These are phyloP conservation scores for Todiramphus saurophagus DNA, from an alignment of 2,113 vertebrate genomes.

Conservation along the genomic window DNA sequence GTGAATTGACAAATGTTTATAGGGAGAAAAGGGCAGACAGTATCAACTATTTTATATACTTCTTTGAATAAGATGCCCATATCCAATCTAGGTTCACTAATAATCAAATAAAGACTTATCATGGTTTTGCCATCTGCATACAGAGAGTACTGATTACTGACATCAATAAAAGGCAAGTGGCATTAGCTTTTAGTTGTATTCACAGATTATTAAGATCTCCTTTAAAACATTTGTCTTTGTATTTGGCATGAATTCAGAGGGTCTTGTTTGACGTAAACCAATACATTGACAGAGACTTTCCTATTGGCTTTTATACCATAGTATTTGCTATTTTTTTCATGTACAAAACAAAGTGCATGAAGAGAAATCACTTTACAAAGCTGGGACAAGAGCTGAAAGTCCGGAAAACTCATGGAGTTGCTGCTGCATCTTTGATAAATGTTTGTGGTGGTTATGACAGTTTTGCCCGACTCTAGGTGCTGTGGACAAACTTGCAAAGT, in stretches of 20 bases:
- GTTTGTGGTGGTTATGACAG: background rate
- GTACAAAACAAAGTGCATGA: background rate
- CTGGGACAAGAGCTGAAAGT: background rate
- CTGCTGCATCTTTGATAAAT: background rate
- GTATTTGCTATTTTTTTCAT: background rate
- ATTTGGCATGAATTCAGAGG: background rate
- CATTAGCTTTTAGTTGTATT: background rate
- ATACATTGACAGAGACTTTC: background rate
- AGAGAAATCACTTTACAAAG: background rate
- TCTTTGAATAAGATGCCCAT: background rate
- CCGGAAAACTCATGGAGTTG: background rate
- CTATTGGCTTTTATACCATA: background rate
- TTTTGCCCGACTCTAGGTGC: background rate
- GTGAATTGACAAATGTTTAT: slow-evolving; percentile 34
- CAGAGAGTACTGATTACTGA: background rate
- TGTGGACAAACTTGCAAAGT: background rate
- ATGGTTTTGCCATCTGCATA: background rate
- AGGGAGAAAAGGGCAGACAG: background rate
- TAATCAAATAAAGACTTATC: slow-evolving; percentile 13
- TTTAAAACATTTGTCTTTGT: background rate
- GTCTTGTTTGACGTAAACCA: background rate
- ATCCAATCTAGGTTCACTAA: background rate
- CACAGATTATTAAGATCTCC: background rate
- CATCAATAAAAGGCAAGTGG: background rate
- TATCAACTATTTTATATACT: slow-evolving; percentile 30